Base-by-base conservation (phyloP, 2,888 invertebrate species). In the Labia minor region DNA sequence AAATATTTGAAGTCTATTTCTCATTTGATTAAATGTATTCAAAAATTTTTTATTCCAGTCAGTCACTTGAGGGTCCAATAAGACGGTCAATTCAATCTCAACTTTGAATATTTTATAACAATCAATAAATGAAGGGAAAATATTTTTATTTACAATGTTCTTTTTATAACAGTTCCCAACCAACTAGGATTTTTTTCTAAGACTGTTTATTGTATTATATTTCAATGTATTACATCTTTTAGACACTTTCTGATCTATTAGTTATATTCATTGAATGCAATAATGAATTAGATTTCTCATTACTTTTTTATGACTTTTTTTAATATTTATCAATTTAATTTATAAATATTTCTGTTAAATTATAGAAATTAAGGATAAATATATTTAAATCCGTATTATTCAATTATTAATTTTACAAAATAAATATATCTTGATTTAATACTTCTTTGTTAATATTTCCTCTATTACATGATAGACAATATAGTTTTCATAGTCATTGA, bases 131-230 rank as follows among this genome's bases (percentile, higher is more conserved):
- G 14, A 49, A 49, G 49, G 16, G 16, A 49, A 16, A 49, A 49
- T 49, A 49, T 49, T 26, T 26, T 26, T 26, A 6, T 26, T 49
- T 49, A 49, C 49, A 49, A 49, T 3, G 49, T 11, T 49, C 49
- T 11, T 49, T 49, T n/a, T 49, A 49, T 49, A 49, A 49, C 49
- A 49, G 49, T 49, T 49, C 49, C 49, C n/a, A 49, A 49, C 14
- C 14, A 49, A 49, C 26, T 26, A 26, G n/a, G 49, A 14, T n/a
- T 49, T 49, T n/a, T 49, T 49, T 49, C 49, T 49, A 49, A 49
- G 49, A 49, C 49, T 49, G 49, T 49, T 49, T 49, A 49, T 49
- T 49, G 49, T 49, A 49, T 49, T 49, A 49, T 49, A 49, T 49
- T 49, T 49, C 16, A 16, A 4, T 49, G 49, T 49, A 49, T 16